Base-by-base conservation (phyloP, 2,888 invertebrate genomes). In the Eulithis testata region DNA sequence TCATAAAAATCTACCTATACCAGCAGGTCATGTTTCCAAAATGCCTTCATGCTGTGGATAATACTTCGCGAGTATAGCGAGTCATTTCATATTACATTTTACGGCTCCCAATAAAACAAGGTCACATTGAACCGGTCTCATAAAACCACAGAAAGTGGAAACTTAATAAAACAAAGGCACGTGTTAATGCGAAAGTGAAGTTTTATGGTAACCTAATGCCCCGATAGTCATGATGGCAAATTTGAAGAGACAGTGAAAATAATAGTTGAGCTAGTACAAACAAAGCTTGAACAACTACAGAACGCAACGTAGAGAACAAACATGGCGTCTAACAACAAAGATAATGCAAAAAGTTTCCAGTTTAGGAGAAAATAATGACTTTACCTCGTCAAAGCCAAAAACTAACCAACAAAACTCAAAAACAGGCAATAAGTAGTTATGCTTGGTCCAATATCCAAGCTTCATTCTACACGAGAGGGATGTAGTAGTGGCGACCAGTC, bases 201-300 rank as follows among this genome's bases (percentile, higher is more conserved):
- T 21, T 50, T 31, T 57, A 66, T 56, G 36, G 7, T 52, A 60
- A 56, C 59, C 60, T 43, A 66, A 62, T 69, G 63, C 57, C 62
- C 67, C 62, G 64, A 57, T 65, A 65, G 63, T 43, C 62, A 61
- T 60, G 44, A 66, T 58, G 50, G 61, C 68, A 73, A 66, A 69
- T 69, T 67, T 58, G 69, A 63, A 65, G 63, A 63, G 57, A 27
- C 70, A 70, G 70, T 71, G 73, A 78, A 75, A 77, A 76, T 31
- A 7, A n/a, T 51, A 44, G 21, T 40, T 47, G n/a, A 57, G 36
- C 49, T 6, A 52, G 3, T 6, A 14, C 14, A 27, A 9, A 45
- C 12, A 4, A 45, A 40, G 8, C 31, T 5, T 31, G 31, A 31
- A 31, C 31, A 31, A 31, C 6, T 31, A 31, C 5, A 31, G 3